A percentile compares a stretch with the other conserved stretches of the same genome.
Conservation (phyloP, 2,797 vertebrate genomes). For the Sparidentex hasta region DNA sequence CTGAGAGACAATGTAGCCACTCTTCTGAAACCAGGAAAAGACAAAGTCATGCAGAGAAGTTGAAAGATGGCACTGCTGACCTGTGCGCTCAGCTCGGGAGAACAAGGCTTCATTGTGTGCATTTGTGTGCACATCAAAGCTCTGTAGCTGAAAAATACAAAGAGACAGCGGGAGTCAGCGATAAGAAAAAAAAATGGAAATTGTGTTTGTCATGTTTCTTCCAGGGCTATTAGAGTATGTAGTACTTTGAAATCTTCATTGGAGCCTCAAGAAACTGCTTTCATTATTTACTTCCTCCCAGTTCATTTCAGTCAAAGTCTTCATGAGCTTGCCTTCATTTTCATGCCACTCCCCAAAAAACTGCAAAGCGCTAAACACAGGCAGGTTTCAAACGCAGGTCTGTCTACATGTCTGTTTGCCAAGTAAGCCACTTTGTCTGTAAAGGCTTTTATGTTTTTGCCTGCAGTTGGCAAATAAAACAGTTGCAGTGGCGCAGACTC, state of each 20-base stretch:
- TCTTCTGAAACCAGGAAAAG: slow-evolving; percentile 2
- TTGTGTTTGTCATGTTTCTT: slow-evolving; percentile 30
- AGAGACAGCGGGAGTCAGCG: slow-evolving; percentile 16
- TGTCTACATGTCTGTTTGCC: slow-evolving; percentile 31
- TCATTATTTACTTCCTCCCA: slow-evolving; percentile 55
- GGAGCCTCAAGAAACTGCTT: slow-evolving; percentile 42
- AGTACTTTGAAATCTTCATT: slow-evolving; percentile 55
- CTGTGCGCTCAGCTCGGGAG: slow-evolving; percentile 38
- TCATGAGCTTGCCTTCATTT: slow-evolving; percentile 28
- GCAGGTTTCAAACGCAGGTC: slow-evolving; percentile 36
- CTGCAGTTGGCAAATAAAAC: slow-evolving; percentile 31
- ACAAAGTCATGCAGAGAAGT: slow-evolving; percentile 13
- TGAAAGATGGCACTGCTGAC: slow-evolving; percentile 44
- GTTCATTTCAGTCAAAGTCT: slow-evolving; percentile 47
- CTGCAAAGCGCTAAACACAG: slow-evolving; percentile 21
- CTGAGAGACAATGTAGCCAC: not conserved
- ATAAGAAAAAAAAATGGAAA: slow-evolving; percentile 1
- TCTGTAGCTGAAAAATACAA: slow-evolving; percentile 7
- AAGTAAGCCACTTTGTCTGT: slow-evolving; percentile 39
- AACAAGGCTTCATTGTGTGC: slow-evolving; percentile 45
- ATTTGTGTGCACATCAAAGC: slow-evolving; percentile 50
- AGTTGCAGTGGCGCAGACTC: slow-evolving; percentile 5
- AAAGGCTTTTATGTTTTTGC: slow-evolving; percentile 35
- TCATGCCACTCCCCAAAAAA: slow-evolving; percentile 7
- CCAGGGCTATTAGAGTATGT: not conserved